Base-by-base conservation (phyloP, 2,113 vertebrate species). In the Pristiophorus japonicus region DNA sequence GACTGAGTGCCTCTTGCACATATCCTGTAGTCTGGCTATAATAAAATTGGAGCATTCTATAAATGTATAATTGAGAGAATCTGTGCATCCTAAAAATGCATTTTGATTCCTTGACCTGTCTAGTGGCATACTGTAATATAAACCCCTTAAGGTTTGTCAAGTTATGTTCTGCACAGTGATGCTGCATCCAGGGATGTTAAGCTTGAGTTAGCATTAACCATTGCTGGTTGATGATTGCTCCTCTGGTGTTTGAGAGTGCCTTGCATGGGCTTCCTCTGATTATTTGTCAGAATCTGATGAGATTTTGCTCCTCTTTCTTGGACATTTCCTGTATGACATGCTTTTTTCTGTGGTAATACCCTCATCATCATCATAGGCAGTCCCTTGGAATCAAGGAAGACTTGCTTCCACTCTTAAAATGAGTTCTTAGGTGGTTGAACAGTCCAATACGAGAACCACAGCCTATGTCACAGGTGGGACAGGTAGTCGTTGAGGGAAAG, bases 41-140 rank as follows among this genome's bases (percentile, higher is more conserved):
- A 22, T 93, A 42, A 88, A 93, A 66, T 5, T 66, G 38, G 59
- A 66, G 62, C 91, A 45, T 42, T 66, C 59, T 22, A 66, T 93
- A 27, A 66, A 93, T 42, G 65, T 45, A 70, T 70, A 67, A 47
- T 94, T 94, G 42, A 94, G 92, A 70, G 8, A 94, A 94, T 67
- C 92, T 24, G 65, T 47, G 22, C 62, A 62, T n/a, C 42, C 38
- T 30, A 70, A 27, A 55, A 94, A 70, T 47, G 22, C 70, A 12
- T 18, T 94, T 94, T 94, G 65, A 94, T 70, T 47, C 65, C 12
- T 16, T 94, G 65, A 70, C 24, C 24, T 70, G 27, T 47, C 65
- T 94, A 47, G 24, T 47, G 22, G 65, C 65, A 70, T 47, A 24
- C 1, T 81, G 75, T 18, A 42, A 81, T 42, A 81, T 81, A 81